Evolutionary conservation across 2,888 invertebrate species (phyloP), one percentile per base, ranked within the genome.

Genomic region (Mythimna albipuncta): DNA sequence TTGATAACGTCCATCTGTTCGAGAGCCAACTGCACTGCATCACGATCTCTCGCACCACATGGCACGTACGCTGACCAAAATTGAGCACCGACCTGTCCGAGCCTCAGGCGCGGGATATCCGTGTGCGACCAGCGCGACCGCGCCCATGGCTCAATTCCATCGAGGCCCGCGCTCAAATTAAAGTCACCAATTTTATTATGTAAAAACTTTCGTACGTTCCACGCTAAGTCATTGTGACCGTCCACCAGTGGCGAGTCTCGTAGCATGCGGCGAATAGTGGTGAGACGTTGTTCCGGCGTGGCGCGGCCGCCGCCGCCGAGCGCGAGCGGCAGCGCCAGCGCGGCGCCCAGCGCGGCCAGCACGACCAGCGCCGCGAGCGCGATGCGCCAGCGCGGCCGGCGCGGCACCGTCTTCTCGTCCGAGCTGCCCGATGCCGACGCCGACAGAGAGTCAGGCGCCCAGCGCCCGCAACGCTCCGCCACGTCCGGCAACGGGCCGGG

Each of bases 111-210:
- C 75, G 98, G 98, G 88, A 99, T 98, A 94, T 99, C 99, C 41
- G 99, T 99, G 93, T 99, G 99, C 88, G 98, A 98, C 98, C 98
- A 99, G 93, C 97, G 97, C 92, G 98, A 98, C 88, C 97, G 97
- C 85, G 98, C 97, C 98, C 98, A 98, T 84, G 98, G 98, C 89
- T 98, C 98, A 85, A 97, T 97, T 75, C 97, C 96, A 81, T 97
- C 97, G 75, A 98, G 95, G 83, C 97, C 97, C 81, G 96, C 96
- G 87, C 97, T 97, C 89, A 98, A 95, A 92, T 98, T 97, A 84
- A 98, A 96, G 79, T 96, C 97, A 77, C 97, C 95, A 83, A 98
- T 96, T 93, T 97, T 97, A 92, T 98, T 99, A 94, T 98, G 98
- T 68, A 98, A 97, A 94, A 98, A 98, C 93, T 98, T 98, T 79